Base-by-base conservation (phyloP, 2,113 vertebrate species). In the Noturus placidus region DNA sequence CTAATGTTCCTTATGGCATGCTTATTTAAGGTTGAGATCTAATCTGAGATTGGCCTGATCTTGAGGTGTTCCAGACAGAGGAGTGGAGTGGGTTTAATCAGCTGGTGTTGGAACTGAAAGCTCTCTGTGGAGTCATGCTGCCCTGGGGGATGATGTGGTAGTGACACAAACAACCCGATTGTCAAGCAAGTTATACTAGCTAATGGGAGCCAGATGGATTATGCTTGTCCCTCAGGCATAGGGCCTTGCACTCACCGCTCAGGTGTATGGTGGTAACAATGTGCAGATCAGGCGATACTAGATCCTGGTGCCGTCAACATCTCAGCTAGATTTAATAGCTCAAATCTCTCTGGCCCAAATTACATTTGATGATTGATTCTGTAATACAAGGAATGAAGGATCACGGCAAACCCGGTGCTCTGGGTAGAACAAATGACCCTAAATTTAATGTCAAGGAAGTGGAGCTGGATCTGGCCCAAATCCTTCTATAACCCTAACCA, bases 201-300 rank as follows among this genome's bases (percentile, higher is more conserved):
- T 91, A 91, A 91, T 90, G 84, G 85, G 67, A 86, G 87, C 91
- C 89, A 90, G 92, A 92, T 93, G 91, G 82, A 59, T 86, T 91
- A 76, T 56, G 78, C 38, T 85, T 89, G 84, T 89, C 77, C 85
- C 77, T 84, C 69, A 84, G 57, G 79, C 78, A 19, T 59, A 20
- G 88, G 82, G 70, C 85, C 89, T 83, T 87, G 57, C 70, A 15
- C 27, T 35, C 76, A 65, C 15, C 50, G 54, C 52, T 89, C 46
- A 88, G 88, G 81, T 83, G 82, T 65, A 79, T 30, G 33, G 33
- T 6, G 5, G 65, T 83, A 83, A 83, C 20, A 22, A 87, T 77
- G 61, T 69, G 56, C 70, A 78, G 82, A 84, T 82, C 20, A 59
- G 42, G 20, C 52, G 59, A 83, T 80, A 72, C 59, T 30, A 70